These are phyloP conservation scores for Bilobella aurantiaca DNA, from an alignment of 1,140 invertebrate genomes.

Conservation along the genomic window DNA sequence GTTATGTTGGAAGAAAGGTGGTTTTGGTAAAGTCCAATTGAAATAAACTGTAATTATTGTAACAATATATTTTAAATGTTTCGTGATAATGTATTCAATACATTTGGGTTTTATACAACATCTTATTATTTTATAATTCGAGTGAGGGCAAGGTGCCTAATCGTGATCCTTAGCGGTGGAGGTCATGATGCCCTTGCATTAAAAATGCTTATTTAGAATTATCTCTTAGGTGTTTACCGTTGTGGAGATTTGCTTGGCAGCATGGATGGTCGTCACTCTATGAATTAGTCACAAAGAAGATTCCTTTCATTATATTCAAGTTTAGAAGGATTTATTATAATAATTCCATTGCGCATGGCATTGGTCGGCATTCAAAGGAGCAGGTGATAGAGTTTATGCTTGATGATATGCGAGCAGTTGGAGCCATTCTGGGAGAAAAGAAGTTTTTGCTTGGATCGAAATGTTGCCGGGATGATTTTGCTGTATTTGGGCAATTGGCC, in stretches of 20 bases:
- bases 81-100: too few species aligned
- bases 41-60: background rate
- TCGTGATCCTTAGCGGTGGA: too few species aligned
- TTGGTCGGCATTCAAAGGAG: constrained; percentile 15
- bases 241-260: background rate
- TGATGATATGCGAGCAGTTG: background rate
- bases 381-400: constrained; percentile 6
- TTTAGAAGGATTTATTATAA: background rate
- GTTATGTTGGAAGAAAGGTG: constrained; percentile 34
- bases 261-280: background rate
- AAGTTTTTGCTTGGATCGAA: background rate
- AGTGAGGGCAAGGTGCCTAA: too few species aligned
- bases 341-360: background rate
- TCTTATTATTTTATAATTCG: too few species aligned
- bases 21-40: constrained; percentile 12
- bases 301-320: background rate
- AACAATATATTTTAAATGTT: too few species aligned
- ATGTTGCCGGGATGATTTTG: background rate
- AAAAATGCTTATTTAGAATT: too few species aligned
- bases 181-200: too few species aligned
- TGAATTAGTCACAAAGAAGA: background rate
- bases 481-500: background rate
- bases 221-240: background rate
- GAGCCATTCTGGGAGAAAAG: background rate
- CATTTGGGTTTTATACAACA: too few species aligned